Conservation (phyloP, 2,888 invertebrate genomes). For the Heteromurus nitidus region DNA sequence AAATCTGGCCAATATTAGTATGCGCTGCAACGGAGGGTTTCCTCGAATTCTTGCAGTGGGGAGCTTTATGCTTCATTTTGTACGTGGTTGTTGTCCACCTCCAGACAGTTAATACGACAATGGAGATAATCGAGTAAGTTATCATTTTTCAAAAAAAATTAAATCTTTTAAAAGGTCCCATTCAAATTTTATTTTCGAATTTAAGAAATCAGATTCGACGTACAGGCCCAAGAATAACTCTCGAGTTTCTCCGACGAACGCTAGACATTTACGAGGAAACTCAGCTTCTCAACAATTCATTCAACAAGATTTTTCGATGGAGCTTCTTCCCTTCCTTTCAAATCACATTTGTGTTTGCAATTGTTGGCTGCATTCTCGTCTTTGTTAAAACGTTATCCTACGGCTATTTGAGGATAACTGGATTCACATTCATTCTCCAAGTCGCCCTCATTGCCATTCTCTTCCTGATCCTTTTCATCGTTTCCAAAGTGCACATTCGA, state of each 20-base stretch:
- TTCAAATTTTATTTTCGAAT: too few relatives aligned
- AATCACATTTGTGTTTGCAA: not conserved
- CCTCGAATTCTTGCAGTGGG: not conserved
- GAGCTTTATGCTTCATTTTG: not conserved
- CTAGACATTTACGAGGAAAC: not conserved
- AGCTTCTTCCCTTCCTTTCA: not conserved
- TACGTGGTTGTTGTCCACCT: not conserved
- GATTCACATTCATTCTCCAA: not conserved
- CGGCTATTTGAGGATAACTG: not conserved
- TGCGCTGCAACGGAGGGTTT: not conserved
- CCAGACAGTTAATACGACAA: not conserved
- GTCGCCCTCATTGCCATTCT: not conserved
- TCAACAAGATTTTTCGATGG: not conserved
- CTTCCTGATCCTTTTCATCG: not conserved
- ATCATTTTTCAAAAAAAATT: too few relatives aligned
- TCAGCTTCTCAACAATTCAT: not conserved
- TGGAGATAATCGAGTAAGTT: not conserved
- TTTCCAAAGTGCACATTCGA: not conserved
- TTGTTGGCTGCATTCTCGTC: not conserved
- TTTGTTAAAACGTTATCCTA: not conserved
- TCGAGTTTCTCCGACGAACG: too few relatives aligned
- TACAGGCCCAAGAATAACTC: too few relatives aligned
- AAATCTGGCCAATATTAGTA: not conserved
- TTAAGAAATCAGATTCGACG: too few relatives aligned
- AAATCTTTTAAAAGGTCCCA: too few relatives aligned